phyloP scores from a whole-genome alignment of 2,797 vertebrate genomes.

The Jordanella pulchra region DNA sequence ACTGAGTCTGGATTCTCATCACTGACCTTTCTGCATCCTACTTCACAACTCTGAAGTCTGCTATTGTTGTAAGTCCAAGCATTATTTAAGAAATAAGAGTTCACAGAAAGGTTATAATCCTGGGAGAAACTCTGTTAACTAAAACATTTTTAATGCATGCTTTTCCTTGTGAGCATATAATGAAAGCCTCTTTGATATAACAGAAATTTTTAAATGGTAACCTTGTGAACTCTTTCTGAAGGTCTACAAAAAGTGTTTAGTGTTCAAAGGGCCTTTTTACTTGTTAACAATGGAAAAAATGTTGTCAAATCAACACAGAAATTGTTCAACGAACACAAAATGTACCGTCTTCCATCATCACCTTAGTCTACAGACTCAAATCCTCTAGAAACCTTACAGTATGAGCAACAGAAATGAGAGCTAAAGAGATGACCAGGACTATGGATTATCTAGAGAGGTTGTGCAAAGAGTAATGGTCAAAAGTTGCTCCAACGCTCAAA shows the following conservation, averaged over 20 bases:
- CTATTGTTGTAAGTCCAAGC: too few relatives aligned
- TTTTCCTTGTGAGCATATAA: too few relatives aligned
- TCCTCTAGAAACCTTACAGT: not conserved
- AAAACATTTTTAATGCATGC: not conserved
- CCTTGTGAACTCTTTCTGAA: not conserved
- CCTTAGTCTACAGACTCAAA: not conserved
- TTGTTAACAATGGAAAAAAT: not conserved
- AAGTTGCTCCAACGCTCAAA: not conserved
- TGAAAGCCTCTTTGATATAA: not conserved
- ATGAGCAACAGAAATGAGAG: not conserved
- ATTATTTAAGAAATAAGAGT: too few relatives aligned
- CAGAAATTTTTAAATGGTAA: not conserved
- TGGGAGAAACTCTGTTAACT: too few relatives aligned
- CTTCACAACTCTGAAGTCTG: too few relatives aligned
- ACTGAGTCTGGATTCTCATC: too few relatives aligned
- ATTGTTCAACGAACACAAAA: not conserved
- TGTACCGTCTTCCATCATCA: too few relatives aligned
- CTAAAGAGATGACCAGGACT: not conserved
- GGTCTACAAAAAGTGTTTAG: not conserved
- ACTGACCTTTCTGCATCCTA: too few relatives aligned
- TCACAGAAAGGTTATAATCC: too few relatives aligned
- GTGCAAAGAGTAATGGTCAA: not conserved
- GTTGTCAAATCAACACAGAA: not conserved
- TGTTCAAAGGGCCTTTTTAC: too few relatives aligned
- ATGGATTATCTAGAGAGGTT: not conserved